phyloP scores from a whole-genome alignment of 1,140 invertebrate species.

The Yoshiicerus persimilis region DNA sequence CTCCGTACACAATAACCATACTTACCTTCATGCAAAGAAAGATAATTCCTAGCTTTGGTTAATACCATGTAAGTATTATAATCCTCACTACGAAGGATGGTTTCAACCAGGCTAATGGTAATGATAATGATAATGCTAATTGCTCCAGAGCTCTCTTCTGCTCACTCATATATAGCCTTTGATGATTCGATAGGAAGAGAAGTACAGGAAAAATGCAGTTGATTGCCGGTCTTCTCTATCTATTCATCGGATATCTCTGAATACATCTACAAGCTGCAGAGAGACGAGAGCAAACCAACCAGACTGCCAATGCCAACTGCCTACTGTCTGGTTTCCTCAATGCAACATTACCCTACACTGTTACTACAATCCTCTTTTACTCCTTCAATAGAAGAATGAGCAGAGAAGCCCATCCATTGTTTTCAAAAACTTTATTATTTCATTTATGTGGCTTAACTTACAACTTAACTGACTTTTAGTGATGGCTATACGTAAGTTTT shows the following conservation, averaged over 20 bases:
- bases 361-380: neutral
- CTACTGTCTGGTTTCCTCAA: neutral
- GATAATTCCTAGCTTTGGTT: neutral
- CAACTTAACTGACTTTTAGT: neutral
- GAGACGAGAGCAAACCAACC: neutral
- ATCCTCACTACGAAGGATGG: neutral
- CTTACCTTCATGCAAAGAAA: too few species aligned
- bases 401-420: neutral
- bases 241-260: neutral
- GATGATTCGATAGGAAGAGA: neutral
- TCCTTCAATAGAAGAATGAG: too few species aligned
- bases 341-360: neutral
- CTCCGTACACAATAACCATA: too few species aligned
- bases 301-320: neutral
- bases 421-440: neutral
- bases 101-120: neutral
- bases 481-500: neutral
- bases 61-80: neutral
- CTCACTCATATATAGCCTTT: neutral
- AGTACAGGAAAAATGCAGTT: conserved; percentile 1
- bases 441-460: neutral
- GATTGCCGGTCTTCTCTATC: neutral
- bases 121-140: conserved; percentile 16
- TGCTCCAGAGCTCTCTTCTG: neutral
- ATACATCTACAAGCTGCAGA: neutral